Conservation (phyloP, 2,888 invertebrate species). For the Lamellibrachia satsuma region DNA sequence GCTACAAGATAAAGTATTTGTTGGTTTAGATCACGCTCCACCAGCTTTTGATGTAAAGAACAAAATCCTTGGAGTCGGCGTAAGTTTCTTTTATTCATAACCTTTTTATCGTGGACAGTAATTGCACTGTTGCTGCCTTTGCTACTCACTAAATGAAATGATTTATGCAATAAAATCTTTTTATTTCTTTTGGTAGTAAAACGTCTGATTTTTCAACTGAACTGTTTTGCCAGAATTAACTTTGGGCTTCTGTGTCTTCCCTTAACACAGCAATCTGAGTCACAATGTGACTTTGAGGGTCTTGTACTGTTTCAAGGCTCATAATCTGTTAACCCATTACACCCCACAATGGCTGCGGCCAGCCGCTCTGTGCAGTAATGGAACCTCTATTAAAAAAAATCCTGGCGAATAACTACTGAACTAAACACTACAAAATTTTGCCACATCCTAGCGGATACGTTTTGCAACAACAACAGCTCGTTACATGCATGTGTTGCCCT, state of each 20-base stretch:
- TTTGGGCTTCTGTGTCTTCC: neutral
- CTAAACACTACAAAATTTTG: too few species aligned
- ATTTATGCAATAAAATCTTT: too few species aligned
- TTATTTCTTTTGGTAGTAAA: neutral
- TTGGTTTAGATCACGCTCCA: constrained; percentile 81
- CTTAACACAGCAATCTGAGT: neutral
- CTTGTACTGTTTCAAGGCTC: constrained; percentile 20
- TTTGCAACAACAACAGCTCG: too few species aligned
- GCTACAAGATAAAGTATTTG: constrained; percentile 77
- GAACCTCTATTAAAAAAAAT: too few species aligned
- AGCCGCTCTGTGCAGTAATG: too few species aligned
- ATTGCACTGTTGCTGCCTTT: too few species aligned
- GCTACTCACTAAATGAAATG: too few species aligned
- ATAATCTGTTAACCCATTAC: too few species aligned
- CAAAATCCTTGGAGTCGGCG: constrained; percentile 75
- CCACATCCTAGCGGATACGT: too few species aligned
- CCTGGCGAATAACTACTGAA: too few species aligned
- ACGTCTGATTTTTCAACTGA: neutral
- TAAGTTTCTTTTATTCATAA: constrained; percentile 47
- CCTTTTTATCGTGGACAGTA: neutral
- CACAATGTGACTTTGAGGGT: neutral
- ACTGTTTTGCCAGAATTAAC: neutral
- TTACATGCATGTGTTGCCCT: too few species aligned
- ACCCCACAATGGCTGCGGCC: too few species aligned
- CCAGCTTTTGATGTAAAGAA: constrained; percentile 79